A percentile compares a stretch with the other conserved stretches of the same genome.
These are phyloP conservation scores for Cheilosia scutellata DNA, from an alignment of 2,888 invertebrate species.

Conservation along the genomic window DNA sequence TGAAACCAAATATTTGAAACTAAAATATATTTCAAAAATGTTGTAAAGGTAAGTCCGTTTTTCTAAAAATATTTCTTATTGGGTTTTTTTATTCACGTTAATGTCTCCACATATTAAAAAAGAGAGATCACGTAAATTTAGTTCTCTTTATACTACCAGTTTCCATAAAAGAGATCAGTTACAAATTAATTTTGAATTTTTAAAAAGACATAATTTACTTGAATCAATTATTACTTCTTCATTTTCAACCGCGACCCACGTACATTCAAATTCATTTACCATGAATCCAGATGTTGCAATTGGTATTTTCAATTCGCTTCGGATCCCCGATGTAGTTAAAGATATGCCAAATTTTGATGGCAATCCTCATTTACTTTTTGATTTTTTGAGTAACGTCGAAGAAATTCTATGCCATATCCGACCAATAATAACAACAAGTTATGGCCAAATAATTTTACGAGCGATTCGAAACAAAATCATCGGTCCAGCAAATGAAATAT, in stretches of 20 bases:
- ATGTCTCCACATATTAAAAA: background rate
- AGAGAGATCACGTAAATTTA: background rate
- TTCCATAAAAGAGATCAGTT: background rate
- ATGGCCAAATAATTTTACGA: slow-evolving; percentile 7
- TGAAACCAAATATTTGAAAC: background rate
- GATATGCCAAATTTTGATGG: background rate
- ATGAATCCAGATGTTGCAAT: background rate
- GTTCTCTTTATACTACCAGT: background rate
- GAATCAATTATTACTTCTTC: background rate
- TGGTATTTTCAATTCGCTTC: background rate
- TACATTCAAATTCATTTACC: background rate
- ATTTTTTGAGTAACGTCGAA: background rate
- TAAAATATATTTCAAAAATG: background rate
- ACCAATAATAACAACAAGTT: background rate
- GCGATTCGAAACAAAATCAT: slow-evolving; percentile 64
- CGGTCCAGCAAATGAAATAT: slow-evolving; percentile 54
- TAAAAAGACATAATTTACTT: background rate
- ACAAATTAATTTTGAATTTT: background rate
- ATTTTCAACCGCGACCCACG: background rate
- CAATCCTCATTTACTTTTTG: background rate
- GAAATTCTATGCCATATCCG: background rate
- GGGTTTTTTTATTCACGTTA: background rate
- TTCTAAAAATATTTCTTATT: background rate
- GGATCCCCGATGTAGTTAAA: background rate
- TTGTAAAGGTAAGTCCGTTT: background rate